A percentile compares a stretch with the other conserved stretches of the same genome.
These are phyloP conservation scores for Hylomyscus alleni DNA, from an alignment of 2,797 vertebrate genomes.

Conservation along the genomic window DNA sequence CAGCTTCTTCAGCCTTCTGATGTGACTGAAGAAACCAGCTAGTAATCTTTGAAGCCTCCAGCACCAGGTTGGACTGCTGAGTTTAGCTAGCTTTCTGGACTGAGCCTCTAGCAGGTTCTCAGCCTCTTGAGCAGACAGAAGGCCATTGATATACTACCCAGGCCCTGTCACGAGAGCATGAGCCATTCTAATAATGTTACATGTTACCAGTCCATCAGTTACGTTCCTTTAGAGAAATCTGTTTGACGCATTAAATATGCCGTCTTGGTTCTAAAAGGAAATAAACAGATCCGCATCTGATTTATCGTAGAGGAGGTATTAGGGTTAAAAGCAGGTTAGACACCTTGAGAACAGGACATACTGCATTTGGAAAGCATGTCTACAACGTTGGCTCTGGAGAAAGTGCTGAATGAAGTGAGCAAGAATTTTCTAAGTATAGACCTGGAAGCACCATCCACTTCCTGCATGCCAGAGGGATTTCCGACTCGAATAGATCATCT, in stretches of 20 bases:
- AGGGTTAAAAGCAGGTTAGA: not conserved
- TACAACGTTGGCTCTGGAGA: not conserved
- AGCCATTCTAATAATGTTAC: not conserved
- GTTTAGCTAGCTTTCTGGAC: not conserved
- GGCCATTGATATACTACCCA: not conserved
- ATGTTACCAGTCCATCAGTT: not conserved
- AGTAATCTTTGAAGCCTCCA: not conserved
- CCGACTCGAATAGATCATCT: not conserved
- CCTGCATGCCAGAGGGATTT: not conserved
- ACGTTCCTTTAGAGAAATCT: not conserved
- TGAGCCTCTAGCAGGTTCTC: not conserved
- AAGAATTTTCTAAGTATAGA: not conserved
- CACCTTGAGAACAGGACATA: not conserved
- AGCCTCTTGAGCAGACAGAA: not conserved
- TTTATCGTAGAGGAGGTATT: not conserved
- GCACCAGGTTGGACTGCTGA: not conserved
- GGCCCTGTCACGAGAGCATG: not conserved
- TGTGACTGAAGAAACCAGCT: not conserved
- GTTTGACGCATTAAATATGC: not conserved
- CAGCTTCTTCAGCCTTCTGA: not conserved
- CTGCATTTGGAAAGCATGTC: not conserved
- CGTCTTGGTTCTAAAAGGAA: constrained; percentile 27
- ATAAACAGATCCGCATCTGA: not conserved
- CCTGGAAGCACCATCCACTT: not conserved
- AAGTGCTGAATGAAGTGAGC: not conserved